Percentiles rank a stretch among this genome's conserved stretches.
These are phyloP conservation scores for Dendrophyllia cribrosa DNA, from an alignment of 64 coral and sea anemone species.

Conservation along the genomic window DNA sequence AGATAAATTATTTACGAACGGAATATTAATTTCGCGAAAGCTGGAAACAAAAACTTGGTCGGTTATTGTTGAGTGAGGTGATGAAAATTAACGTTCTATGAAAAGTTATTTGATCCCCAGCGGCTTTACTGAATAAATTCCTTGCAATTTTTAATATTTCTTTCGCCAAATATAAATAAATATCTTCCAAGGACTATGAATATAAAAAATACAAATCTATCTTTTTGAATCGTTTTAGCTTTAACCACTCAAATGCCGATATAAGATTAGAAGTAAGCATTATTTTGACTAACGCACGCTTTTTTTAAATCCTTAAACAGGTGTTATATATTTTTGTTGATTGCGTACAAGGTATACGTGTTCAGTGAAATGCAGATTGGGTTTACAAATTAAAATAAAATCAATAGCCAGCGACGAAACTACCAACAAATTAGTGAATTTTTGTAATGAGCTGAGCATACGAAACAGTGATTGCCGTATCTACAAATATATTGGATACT, in stretches of 20 bases:
- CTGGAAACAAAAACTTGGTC: neutral
- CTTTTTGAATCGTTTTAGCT: neutral
- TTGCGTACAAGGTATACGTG: too few relatives aligned
- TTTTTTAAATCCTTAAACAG: conserved; percentile 6
- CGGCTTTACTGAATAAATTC: neutral
- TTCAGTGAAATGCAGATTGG: too few relatives aligned
- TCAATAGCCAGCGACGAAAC: too few relatives aligned
- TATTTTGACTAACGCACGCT: conserved; percentile 15
- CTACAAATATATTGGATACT: too few relatives aligned
- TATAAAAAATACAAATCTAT: neutral
- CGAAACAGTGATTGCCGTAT: too few relatives aligned
- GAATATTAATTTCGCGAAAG: neutral
- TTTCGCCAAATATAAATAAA: neutral
- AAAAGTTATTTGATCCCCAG: neutral
- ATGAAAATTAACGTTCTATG: neutral
- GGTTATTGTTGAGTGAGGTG: neutral
- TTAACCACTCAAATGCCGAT: neutral
- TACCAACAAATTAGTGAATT: too few relatives aligned
- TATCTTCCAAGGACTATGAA: neutral
- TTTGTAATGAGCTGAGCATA: too few relatives aligned
- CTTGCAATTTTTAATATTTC: neutral
- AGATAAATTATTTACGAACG: conserved; percentile 13
- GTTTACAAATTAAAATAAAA: too few relatives aligned
- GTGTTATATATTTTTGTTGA: too few relatives aligned
- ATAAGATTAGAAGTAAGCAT: conserved; percentile 1